These are phyloP conservation scores for Metalampra italica DNA, from an alignment of 2,888 invertebrate genomes.

Conservation along the genomic window DNA sequence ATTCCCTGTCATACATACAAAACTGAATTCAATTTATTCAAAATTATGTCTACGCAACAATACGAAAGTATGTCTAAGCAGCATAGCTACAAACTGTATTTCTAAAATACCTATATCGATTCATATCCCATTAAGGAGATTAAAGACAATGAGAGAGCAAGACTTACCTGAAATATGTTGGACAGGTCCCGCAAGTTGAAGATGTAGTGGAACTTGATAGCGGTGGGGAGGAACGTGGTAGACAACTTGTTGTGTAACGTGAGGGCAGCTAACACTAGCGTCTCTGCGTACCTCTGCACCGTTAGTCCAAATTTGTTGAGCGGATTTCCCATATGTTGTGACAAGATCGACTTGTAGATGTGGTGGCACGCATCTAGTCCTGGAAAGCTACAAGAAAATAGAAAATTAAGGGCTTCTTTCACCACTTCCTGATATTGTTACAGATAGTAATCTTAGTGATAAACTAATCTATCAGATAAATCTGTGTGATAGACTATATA, in stretches of 20 bases:
- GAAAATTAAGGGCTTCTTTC: not conserved
- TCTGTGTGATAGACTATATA: no score
- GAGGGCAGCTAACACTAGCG: slow-evolving; percentile 85
- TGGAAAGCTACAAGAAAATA: slow-evolving; percentile 82
- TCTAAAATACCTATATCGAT: no score
- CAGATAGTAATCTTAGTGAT: no score
- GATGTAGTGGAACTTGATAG: slow-evolving; percentile 95
- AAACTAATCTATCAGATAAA: no score
- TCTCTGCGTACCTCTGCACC: slow-evolving; percentile 79
- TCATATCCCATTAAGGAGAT: no score
- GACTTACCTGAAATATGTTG: slow-evolving; percentile 95
- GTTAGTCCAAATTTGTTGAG: slow-evolving; percentile 81
- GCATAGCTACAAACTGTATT: no score
- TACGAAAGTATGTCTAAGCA: no score
- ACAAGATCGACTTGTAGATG: slow-evolving; percentile 90
- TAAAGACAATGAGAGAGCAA: no score
- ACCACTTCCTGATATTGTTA: no score
- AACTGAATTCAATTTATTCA: not conserved
- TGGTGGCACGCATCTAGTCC: slow-evolving; percentile 87
- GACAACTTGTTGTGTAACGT: slow-evolving; percentile 86
- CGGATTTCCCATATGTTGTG: slow-evolving; percentile 84
- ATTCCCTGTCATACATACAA: slow-evolving; percentile 81
- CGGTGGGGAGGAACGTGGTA: slow-evolving; percentile 91
- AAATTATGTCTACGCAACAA: no score
- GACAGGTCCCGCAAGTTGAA: slow-evolving; percentile 95